Evolutionary conservation across 2,888 invertebrate genomes (phyloP).

Genomic region (Acheta domesticus): DNA sequence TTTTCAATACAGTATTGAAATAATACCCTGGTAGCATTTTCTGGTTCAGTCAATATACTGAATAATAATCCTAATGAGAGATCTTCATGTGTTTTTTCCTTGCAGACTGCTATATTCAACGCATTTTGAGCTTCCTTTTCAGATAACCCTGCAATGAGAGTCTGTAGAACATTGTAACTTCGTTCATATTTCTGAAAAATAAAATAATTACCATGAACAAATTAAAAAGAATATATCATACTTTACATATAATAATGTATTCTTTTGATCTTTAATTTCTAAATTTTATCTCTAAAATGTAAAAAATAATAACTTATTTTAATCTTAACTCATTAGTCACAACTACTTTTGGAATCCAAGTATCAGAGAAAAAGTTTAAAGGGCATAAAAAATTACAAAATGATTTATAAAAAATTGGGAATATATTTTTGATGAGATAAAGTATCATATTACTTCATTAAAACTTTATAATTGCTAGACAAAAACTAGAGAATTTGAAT

Average conservation of each 20-base stretch:
- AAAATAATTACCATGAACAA: constrained; percentile 18
- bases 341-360: too few relatives aligned
- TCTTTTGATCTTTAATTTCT: not conserved
- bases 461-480: not conserved
- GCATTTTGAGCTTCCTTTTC: constrained; percentile 93
- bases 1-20: too few relatives aligned
- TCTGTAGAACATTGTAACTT: constrained; percentile 73
- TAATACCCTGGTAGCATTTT: constrained; percentile 65
- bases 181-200: constrained; percentile 82
- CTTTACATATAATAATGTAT: not conserved
- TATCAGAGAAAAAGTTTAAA: too few relatives aligned
- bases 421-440: not conserved
- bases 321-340: too few relatives aligned
- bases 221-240: constrained; percentile 1
- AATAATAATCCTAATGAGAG: constrained; percentile 81
- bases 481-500: constrained; percentile 24
- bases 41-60: constrained; percentile 81
- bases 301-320: not conserved
- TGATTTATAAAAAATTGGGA: not conserved
- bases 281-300: not conserved
- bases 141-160: constrained; percentile 75
- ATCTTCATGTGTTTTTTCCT: constrained; percentile 88
- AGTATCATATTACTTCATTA: not conserved
- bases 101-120: constrained; percentile 82
- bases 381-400: not conserved